A percentile compares a stretch with the other conserved stretches of the same genome.
These are phyloP conservation scores for Cephus pygmeus DNA, from an alignment of 2,888 invertebrate genomes.

Conservation along the genomic window DNA sequence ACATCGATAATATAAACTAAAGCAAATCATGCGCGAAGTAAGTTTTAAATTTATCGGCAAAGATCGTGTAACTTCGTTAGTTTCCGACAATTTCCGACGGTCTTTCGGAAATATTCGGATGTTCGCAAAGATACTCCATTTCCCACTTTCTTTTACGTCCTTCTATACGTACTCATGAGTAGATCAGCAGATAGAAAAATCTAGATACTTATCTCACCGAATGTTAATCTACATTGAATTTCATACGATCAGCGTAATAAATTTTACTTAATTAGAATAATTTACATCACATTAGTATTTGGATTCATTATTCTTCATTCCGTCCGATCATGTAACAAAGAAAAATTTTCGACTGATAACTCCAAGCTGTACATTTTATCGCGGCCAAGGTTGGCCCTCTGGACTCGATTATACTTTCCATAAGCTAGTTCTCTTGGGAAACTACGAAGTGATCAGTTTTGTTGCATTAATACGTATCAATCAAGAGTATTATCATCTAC, in stretches of 20 bases:
- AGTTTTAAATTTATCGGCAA: background rate
- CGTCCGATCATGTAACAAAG: background rate
- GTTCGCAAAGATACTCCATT: background rate
- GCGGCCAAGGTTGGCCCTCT: background rate
- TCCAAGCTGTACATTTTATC: background rate
- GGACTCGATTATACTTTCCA: background rate
- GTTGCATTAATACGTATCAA: background rate
- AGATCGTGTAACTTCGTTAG: background rate
- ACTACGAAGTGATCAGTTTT: background rate
- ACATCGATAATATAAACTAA: background rate
- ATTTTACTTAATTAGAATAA: background rate
- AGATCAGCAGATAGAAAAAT: background rate
- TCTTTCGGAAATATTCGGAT: background rate
- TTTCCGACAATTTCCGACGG: background rate
- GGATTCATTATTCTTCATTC: background rate
- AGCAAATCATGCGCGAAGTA: background rate
- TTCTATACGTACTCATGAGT: background rate
- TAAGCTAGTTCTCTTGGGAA: background rate
- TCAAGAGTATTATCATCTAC: background rate
- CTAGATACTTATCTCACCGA: background rate
- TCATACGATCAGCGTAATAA: background rate
- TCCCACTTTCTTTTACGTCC: background rate
- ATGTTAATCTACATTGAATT: background rate
- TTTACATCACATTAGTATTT: background rate
- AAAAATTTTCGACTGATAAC: background rate